Evolutionary conservation across 2,797 vertebrate genomes (phyloP), one percentile per base, ranked within the genome.

Genomic region (Sebastes ruberrimus): DNA sequence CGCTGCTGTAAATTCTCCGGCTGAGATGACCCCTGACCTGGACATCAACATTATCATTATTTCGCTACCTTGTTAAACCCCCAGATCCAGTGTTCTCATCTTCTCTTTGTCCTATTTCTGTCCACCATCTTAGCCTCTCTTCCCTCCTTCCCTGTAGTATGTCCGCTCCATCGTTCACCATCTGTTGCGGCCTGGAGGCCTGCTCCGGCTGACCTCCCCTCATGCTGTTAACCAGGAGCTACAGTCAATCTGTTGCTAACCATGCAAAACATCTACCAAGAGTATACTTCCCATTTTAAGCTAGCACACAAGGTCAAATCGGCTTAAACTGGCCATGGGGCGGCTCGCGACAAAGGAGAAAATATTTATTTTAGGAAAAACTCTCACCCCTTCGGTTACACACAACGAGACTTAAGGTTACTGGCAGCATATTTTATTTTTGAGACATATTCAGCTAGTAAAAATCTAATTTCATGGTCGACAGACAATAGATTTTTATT

Each of bases 231-330:
- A 55, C 74, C 80, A 11, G 57, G 55, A 78, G 55, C 73, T 38
- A n/a, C 53, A 30, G 56, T 80, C 86, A 80, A 66, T 86, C 72
- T 86, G 83, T 27, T 82, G 66, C 64, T 82, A 82, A 82, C 71
- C 72, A 77, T 74, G 71, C 82, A 70, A 71, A 81, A 60, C 55
- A 70, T 60, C 76, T 55, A 74, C 42, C 70, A 55, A 11, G 57
- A 66, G 38, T 66, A 75, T 25, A 55, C 18, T 28, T 2, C 7
- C 10, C 8, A 53, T 68, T 87, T 61, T 4, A 27, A 71, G 68
- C 13, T 13, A 46, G 61, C 28, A 42, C 35, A 49, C 56, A 62
- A 78, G 71, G 63, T 84, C 78, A 72, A 53, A 28, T 57, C 0
- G 0, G 27, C 22, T 75, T 52, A 52, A 78, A 67, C 27, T 27